Base-by-base conservation (phyloP, 2,888 invertebrate species). In the Sabatieria punctata region DNA sequence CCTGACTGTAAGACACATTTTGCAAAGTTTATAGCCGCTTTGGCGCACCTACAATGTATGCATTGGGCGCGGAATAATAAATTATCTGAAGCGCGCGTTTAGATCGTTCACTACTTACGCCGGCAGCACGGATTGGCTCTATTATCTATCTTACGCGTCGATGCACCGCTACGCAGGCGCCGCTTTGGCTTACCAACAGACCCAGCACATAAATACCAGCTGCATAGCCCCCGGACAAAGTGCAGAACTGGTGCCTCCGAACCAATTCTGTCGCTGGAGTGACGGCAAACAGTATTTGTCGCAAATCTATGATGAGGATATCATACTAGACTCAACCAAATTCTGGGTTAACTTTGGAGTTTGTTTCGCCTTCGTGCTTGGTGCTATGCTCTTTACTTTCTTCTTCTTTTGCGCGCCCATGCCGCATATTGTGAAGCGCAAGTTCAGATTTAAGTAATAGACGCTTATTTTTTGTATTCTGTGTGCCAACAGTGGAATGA, bases 101-200 rank as follows among this genome's bases (percentile, higher is more conserved):
- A 44, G 44, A 26, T 18, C 44, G 13, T 26, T 18, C 25, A 25
- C n/a, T 2, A 44, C 44, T 2, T 44, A 35, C 21, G 2, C 19
- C 2, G 38, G 23, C 15, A 2, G 13, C 18, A 44, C 82, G 56
- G 80, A 82, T 35, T 84, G 82, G 82, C 68, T 84, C 2, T 78
- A 78, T 65, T 83, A 82, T 63, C 66, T 81, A 33, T 81, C 82
- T 0, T 84, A 81, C 64, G 75, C 78, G 13, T 79, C 80, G 0
- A 82, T 84, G 66, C 77, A 79, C 0, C 75, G 83, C 8, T 85
- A 84, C 65, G 80, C 80, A 0, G 78, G 82, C 0, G 78, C 81
- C 24, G 15, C 19, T 11, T 33, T 45, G 2, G 22, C 18, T 11
- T n/a, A 41, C 4, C 41, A 41, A 18, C 41, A 41, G n/a, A 24